Evolutionary conservation across 2,113 vertebrate genomes (phyloP).

Genomic region (Murina feae): DNA sequence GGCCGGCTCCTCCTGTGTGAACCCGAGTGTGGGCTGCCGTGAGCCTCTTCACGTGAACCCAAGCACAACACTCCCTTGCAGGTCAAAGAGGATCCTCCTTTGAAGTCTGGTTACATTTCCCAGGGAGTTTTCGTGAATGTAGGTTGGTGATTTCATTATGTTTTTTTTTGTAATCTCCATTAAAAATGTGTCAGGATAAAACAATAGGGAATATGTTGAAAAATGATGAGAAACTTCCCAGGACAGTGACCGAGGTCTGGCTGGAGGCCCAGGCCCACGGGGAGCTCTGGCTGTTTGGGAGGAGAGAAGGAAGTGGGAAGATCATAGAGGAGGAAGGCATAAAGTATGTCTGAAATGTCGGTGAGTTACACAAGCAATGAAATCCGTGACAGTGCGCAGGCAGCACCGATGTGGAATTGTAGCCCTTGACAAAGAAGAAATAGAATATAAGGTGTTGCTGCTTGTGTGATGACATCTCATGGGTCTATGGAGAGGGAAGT

Average conservation of each 20-base stretch:
- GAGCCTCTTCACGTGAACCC: background rate
- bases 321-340: background rate
- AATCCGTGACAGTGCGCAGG: slow-evolving; percentile 27
- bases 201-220: background rate
- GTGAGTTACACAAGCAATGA: slow-evolving; percentile 60
- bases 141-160: background rate
- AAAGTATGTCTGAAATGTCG: slow-evolving; percentile 39
- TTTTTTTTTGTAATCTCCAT: background rate
- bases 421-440: slow-evolving; percentile 63
- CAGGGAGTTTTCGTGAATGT: background rate
- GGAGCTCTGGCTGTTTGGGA: background rate
- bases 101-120: background rate
- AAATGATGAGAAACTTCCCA: background rate
- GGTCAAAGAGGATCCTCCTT: background rate
- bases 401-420: slow-evolving; percentile 65
- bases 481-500: slow-evolving; percentile 70
- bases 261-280: background rate
- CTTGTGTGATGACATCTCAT: slow-evolving; percentile 70
- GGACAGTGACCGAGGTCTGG: background rate
- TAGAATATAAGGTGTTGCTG: slow-evolving; percentile 66
- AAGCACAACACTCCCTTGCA: background rate
- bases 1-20: background rate
- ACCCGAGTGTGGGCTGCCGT: background rate
- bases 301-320: slow-evolving; percentile 1
- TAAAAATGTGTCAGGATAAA: background rate